Base-by-base conservation (phyloP, 2,888 invertebrate species). In the Scotopteryx bipunctaria region DNA sequence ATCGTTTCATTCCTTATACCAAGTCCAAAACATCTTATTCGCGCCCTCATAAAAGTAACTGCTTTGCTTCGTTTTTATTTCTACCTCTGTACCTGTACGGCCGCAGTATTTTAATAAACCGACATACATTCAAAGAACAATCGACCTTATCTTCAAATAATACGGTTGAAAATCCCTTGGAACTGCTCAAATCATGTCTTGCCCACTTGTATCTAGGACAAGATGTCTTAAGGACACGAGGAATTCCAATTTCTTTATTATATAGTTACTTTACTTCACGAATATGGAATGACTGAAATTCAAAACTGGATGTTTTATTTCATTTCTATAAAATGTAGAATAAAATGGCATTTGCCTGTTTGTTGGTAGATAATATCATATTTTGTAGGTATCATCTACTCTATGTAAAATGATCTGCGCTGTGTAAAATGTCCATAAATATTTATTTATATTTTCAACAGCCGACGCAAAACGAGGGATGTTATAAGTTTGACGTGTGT, bases 31-130 rank as follows among this genome's bases (percentile, higher is more conserved):
- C 89, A 89, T 89, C 89, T 90, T 90, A 89, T 90, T 90, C 90
- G 86, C 90, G 90, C 89, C 87, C 90, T 89, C 90, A 89, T 90
- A 90, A 89, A 90, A 88, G 90, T 89, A 89, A 90, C 90, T 88
- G 87, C 87, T 86, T 87, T 81, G 86, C 76, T 82, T 86, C 86
- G 86, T 89, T 89, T 90, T 89, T 89, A 89, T 90, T 87, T 88
- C 87, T 82, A 78, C 85, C 81, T 79, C 82, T 82, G 78, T 89
- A 88, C 88, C 88, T 88, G 88, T 81, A 86, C 87, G 85, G 86
- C 85, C 87, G 78, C 87, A 87, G 88, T 89, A 88, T 89, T 89
- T 89, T 90, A 89, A 89, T 89, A 89, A 89, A 88, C 87, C 79
- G 63, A 62, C 73, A 57, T 37, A 48, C 11, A 31, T 37, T 25